Evolutionary conservation across 2,113 vertebrate species (phyloP), one percentile per base, ranked within the genome.

Genomic region (Hippocampus abdominalis): DNA sequence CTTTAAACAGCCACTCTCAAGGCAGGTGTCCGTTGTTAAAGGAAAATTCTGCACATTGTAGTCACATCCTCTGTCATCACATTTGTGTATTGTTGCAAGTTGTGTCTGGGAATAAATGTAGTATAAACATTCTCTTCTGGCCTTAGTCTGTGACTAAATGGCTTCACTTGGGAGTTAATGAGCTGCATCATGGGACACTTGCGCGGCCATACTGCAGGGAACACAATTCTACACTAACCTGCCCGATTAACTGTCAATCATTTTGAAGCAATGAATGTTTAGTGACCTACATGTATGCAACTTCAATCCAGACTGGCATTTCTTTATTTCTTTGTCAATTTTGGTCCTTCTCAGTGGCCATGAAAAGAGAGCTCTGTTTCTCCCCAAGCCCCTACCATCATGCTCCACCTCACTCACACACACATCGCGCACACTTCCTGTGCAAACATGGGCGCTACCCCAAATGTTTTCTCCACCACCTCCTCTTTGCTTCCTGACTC

Each of bases 91-190:
- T 68, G 46, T 69, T 69, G 25, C 57, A 60, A 82, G 72, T 44
- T 7, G 15, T 48, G 18, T 18, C 18, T 61, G 8, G 18, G 59
- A 59, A 36, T 49, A 54, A 18, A 69, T 44, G 64, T 29, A 72
- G 44, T 46, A 29, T 72, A 64, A 60, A 70, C 75, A 73, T 79
- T 80, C 75, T 71, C 66, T 56, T 69, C 23, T 12, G 64, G 51
- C 49, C 71, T 70, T 75, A 63, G 63, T 73, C 62, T 76, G 73
- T 79, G 77, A 69, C 82, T 83, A 83, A 90, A 87, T 71, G 70
- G 42, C 72, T 65, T 74, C 70, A 84, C 66, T 87, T 87, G 67
- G 76, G 74, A 82, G 83, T 74, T 77, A 86, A 87, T 88, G 86
- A 79, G 71, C 75, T 79, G 81, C 63, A 81, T 73, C 85, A 15